Conservation (phyloP, 2,888 invertebrate genomes). For the Acanthopleura granulata region DNA sequence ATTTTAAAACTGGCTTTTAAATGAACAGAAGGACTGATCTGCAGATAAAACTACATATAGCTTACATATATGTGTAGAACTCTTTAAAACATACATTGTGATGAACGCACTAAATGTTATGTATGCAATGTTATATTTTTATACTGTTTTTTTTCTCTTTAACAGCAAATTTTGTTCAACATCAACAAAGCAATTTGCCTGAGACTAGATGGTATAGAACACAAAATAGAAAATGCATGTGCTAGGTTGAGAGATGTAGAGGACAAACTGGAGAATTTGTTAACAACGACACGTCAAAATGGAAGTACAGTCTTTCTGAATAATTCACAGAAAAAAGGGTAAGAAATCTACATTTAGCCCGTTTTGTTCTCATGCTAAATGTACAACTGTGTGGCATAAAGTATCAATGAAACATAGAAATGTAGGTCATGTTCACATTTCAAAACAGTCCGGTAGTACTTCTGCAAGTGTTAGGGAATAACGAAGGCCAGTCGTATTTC, state of each 20-base stretch:
- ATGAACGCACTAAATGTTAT: not conserved
- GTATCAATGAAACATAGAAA: no score
- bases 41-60: no score
- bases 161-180: conserved; percentile 66
- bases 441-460: no score
- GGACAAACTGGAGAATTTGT: conserved; percentile 48
- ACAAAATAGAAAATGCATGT: conserved; percentile 51
- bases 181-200: conserved; percentile 67
- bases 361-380: not conserved
- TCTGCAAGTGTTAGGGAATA: no score
- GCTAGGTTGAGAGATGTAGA: conserved; percentile 54
- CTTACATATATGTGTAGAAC: no score
- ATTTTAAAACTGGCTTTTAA: no score
- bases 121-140: no score
- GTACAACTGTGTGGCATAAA: not conserved
- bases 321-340: conserved; percentile 24
- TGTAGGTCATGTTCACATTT: no score
- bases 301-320: conserved; percentile 18
- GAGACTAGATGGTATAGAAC: conserved; percentile 63
- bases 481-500: no score
- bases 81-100: no score
- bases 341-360: not conserved
- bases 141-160: conserved; percentile 23
- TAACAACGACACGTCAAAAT: conserved; percentile 32
- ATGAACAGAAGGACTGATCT: no score